Evolutionary conservation across 2,113 vertebrate species (phyloP), one percentile per base, ranked within the genome.

Genomic region (Serinus canaria): DNA sequence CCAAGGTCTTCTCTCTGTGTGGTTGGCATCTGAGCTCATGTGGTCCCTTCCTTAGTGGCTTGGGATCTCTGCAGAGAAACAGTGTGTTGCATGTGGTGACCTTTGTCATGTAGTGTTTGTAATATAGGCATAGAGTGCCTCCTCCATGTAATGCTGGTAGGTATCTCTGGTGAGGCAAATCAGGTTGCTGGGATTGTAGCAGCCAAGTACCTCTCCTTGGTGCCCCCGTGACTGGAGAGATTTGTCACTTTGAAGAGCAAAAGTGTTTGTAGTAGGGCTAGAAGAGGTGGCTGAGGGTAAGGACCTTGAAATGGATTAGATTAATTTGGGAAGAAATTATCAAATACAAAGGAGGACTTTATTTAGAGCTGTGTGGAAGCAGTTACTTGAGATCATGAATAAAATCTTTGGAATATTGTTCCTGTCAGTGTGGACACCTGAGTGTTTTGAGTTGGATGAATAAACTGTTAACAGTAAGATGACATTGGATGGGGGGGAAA

Each of bases 71-170:
- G 30, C 22, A 33, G 56, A 22, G 41, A 56, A 10, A 16, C 2
- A 18, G 2, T 6, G 33, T 2, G 0, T 41, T 31, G 47, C 17
- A 11, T 0, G 4, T 6, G 4, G 17, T 3, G n/a, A 31, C 31
- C 39, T 69, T 30, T 62, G 59, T 2, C 5, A 8, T 11, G 41
- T 6, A 44, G 41, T 1, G 21, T 62, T 52, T 47, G 11, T 44
- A 23, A 4, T 17, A 4, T 16, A 14, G 23, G 6, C 6, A 0
- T 2, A 10, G 10, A 11, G 0, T 39, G 5, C 21, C n/a, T 49
- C 33, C 37, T 81, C 28, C 27, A 0, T 37, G 2, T 20, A 9
- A 22, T 18, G 15, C 67, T 69, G 66, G 19, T 12, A 2, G 37
- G 24, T n/a, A 2, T 56, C 25, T 80, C 31, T 56, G 44, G 11